phyloP scores from a whole-genome alignment of 2,113 vertebrate genomes.

The Malurus melanocephalus region DNA sequence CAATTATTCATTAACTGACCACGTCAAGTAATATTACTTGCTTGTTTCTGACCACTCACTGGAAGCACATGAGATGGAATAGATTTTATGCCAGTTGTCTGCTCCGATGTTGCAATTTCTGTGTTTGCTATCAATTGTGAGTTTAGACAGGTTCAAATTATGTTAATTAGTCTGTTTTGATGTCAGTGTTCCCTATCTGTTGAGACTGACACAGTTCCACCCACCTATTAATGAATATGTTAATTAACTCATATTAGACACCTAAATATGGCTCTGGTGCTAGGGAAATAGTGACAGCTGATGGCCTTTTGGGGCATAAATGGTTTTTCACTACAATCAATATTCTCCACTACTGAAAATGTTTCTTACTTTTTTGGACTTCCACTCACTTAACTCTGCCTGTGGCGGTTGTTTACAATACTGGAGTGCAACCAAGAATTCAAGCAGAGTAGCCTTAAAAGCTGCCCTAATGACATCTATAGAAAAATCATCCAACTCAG shows the following conservation, averaged over 20 bases:
- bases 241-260: slow-evolving; percentile 26
- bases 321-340: slow-evolving; percentile 16
- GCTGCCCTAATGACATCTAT: slow-evolving; percentile 37
- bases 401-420: not conserved
- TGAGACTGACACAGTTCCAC: not conserved
- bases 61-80: not conserved
- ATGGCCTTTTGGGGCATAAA: slow-evolving; percentile 39
- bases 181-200: slow-evolving; percentile 5
- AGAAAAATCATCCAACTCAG: slow-evolving; percentile 39
- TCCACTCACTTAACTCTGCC: slow-evolving; percentile 28
- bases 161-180: slow-evolving; percentile 15
- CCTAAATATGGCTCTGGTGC: not conserved
- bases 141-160: slow-evolving; percentile 10
- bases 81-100: not conserved
- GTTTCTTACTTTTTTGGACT: slow-evolving; percentile 31
- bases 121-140: not conserved
- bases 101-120: not conserved
- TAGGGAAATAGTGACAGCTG: slow-evolving; percentile 20
- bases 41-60: not conserved
- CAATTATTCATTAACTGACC: not conserved
- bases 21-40: not conserved
- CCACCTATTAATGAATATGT: slow-evolving; percentile 38
- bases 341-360: not conserved
- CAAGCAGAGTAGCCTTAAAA: slow-evolving; percentile 46
- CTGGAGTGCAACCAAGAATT: slow-evolving; percentile 15